phyloP scores from a whole-genome alignment of 2,888 invertebrate genomes.

The Amphipoea lucens region DNA sequence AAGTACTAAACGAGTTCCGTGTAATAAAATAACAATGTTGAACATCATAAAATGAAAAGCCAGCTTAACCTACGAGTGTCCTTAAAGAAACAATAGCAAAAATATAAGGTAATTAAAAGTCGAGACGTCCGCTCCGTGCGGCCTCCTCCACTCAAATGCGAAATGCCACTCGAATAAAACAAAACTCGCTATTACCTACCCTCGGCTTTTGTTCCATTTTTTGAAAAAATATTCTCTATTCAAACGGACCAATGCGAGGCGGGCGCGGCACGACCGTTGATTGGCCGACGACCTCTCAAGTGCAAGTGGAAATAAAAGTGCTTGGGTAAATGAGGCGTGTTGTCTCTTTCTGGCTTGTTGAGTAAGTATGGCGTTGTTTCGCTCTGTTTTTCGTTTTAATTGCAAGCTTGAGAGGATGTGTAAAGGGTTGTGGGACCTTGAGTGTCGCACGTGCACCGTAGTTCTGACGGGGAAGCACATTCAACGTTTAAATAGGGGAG shows the following conservation, averaged over 20 bases:
- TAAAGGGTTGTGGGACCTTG: constrained; percentile 89
- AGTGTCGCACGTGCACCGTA: constrained; percentile 88
- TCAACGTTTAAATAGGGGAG: constrained; percentile 85
- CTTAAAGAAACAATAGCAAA: constrained; percentile 80
- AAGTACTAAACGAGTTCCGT: constrained; percentile 73
- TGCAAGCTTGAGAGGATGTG: constrained; percentile 88
- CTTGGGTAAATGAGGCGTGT: constrained; percentile 87
- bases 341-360: constrained; percentile 80
- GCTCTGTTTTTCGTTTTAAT: constrained; percentile 89
- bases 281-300: constrained; percentile 89
- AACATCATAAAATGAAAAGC: constrained; percentile 83
- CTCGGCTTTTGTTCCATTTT: constrained; percentile 87
- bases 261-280: constrained; percentile 87
- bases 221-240: constrained; percentile 87
- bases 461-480: constrained; percentile 81
- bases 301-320: constrained; percentile 89
- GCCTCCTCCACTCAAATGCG: constrained; percentile 85
- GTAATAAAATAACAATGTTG: constrained; percentile 88
- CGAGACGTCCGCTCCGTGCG: constrained; percentile 85
- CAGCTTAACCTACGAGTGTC: constrained; percentile 76
- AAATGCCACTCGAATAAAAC: constrained; percentile 88
- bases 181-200: constrained; percentile 90
- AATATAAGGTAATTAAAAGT: constrained; percentile 87
- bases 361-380: constrained; percentile 76
- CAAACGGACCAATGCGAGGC: constrained; percentile 89